Conservation (phyloP, 2,888 invertebrate genomes). For the Agonopterix heracliana region DNA sequence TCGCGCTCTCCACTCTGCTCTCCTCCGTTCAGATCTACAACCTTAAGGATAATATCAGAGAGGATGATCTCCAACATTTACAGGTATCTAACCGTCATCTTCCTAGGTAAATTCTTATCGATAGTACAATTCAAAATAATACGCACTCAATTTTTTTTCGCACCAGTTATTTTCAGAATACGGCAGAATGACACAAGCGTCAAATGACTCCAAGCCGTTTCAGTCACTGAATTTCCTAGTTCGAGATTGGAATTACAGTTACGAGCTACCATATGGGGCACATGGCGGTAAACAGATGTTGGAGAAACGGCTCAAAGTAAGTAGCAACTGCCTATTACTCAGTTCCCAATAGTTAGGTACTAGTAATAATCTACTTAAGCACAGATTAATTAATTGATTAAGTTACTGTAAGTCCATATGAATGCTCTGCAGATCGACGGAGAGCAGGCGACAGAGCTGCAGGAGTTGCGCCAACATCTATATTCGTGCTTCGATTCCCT, state of each 20-base stretch:
- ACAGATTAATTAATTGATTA: too few species aligned
- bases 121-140: not conserved
- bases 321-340: not conserved
- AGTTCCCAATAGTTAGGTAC: too few species aligned
- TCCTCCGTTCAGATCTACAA: slow-evolving; percentile 9
- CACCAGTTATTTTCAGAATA: slow-evolving; percentile 91
- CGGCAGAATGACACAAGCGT: slow-evolving; percentile 89
- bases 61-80: slow-evolving; percentile 5
- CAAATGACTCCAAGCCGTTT: slow-evolving; percentile 82
- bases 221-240: slow-evolving; percentile 88
- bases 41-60: not conserved
- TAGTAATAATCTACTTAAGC: too few species aligned
- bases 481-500: slow-evolving; percentile 88
- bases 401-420: too few species aligned
- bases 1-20: slow-evolving; percentile 89
- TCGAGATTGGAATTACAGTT: slow-evolving; percentile 95
- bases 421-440: slow-evolving; percentile 73
- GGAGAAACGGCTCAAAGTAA: slow-evolving; percentile 83
- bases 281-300: slow-evolving; percentile 88
- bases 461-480: slow-evolving; percentile 89
- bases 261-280: slow-evolving; percentile 89
- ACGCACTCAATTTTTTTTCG: not conserved
- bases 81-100: slow-evolving; percentile 1
- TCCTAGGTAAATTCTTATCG: too few species aligned
- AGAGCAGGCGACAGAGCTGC: slow-evolving; percentile 91